These are phyloP conservation scores for Aphidius colemani DNA, from an alignment of 2,888 invertebrate species.

Conservation along the genomic window DNA sequence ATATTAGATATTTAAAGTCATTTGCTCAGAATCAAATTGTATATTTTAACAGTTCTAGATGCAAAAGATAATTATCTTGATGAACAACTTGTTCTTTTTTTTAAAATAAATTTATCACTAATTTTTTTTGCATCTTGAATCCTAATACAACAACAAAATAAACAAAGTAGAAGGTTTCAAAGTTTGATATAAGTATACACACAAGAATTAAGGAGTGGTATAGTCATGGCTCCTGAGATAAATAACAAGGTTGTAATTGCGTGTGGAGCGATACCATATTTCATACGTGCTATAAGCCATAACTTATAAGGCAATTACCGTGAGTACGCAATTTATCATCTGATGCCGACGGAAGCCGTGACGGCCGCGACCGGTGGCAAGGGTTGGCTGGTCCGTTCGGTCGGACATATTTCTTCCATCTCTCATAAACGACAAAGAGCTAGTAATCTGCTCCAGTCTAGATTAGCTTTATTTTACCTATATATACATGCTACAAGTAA, in stretches of 20 bases:
- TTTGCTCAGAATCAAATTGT: no score
- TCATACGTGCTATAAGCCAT: slow-evolving; percentile 66
- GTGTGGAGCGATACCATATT: slow-evolving; percentile 66
- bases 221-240: slow-evolving; percentile 57
- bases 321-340: slow-evolving; percentile 67
- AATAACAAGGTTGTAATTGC: slow-evolving; percentile 66
- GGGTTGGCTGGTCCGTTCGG: slow-evolving; percentile 25
- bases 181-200: no score
- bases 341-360: slow-evolving; percentile 42
- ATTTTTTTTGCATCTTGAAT: no score
- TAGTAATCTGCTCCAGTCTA: slow-evolving; percentile 21
- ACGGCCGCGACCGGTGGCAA: slow-evolving; percentile 37
- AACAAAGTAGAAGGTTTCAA: no score
- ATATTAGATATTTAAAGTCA: no score
- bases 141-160: no score
- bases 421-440: slow-evolving; percentile 22
- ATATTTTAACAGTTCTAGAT: no score
- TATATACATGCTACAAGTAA: not conserved
- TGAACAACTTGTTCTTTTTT: no score
- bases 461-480: slow-evolving; percentile 25
- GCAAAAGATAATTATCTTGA: no score
- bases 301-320: slow-evolving; percentile 67
- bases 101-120: no score
- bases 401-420: slow-evolving; percentile 18
- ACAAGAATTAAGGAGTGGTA: slow-evolving; percentile 32